Evolutionary conservation across 2,888 invertebrate genomes (phyloP), one percentile per base, ranked within the genome.

Genomic region (Gandaritis pyraliata): DNA sequence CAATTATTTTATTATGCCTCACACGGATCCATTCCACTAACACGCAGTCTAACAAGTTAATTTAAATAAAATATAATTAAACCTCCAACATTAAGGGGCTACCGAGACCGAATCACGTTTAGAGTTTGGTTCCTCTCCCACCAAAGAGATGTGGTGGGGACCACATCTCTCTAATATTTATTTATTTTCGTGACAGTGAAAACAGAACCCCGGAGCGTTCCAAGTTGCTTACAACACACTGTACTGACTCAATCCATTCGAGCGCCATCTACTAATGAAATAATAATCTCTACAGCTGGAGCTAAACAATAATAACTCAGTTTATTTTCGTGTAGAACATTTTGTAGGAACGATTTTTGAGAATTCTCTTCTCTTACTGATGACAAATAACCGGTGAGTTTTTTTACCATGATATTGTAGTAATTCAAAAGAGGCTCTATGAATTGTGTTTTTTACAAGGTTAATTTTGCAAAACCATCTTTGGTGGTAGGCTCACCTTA

Each of bases 261-360:
- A 13, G 64, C 61, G 68, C 72, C 64, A 69, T 68, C 73, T 72
- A 69, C 69, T 77, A 76, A 78, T 78, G 73, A 75, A 78, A 77
- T 77, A 75, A 74, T 76, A 74, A 74, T 76, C 68, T 68, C 63
- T 52, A 16, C 74, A 74, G 72, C 72, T 77, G 72, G 64, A 65
- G 67, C 16, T 64, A 47, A 16, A 51, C 61, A 51, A 56, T 46
- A 47, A 52, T 23, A 61, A 36, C 43, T 36, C 23, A 11, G 38
- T 46, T 54, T 36, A 54, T 54, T 54, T 46, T 54, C 54, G 46
- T 54, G 54, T 38, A 23, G n/a, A 45, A 53, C 43, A 16, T 29
- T 47, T 47, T 38, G 29, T 54, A 18, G 43, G 16, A 43, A 43
- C 43, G 15, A 53, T 16, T 45, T 53, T 52, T 52, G 15, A 43